Conservation (phyloP, 2,797 vertebrate genomes). For the Myotis daubentonii region DNA sequence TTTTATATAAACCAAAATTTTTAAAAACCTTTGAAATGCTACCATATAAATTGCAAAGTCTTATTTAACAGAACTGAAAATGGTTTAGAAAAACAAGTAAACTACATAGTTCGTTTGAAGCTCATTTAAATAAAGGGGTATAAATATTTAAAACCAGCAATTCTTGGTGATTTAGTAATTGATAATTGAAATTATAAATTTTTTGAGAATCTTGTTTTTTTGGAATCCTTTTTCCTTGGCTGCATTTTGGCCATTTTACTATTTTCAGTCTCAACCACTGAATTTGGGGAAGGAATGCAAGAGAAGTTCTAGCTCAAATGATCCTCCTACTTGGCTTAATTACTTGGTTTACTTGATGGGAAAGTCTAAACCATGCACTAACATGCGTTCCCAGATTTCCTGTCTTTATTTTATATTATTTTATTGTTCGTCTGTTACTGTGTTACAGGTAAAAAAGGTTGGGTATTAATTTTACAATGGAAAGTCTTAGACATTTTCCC, state of each 20-base stretch:
- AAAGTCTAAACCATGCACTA: neutral
- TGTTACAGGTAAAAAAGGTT: neutral
- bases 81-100: slow-evolving; percentile 28
- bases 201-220: neutral
- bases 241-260: neutral
- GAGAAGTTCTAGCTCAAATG: neutral
- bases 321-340: neutral
- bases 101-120: neutral
- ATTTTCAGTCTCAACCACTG: neutral
- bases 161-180: neutral
- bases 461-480: neutral
- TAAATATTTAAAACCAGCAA: slow-evolving; percentile 10
- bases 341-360: slow-evolving; percentile 13
- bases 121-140: neutral
- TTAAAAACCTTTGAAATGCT: neutral
- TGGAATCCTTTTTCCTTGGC: slow-evolving; percentile 11
- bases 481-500: slow-evolving; percentile 10
- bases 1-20: slow-evolving; percentile 5
- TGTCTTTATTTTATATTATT: slow-evolving; percentile 1
- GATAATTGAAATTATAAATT: neutral
- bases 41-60: neutral
- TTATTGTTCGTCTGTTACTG: neutral
- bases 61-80: neutral
- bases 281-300: neutral
- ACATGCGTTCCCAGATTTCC: neutral